Evolutionary conservation across 2,113 vertebrate genomes (phyloP), one percentile per base, ranked within the genome.

Genomic region (Protobothrops flavoviridis): DNA sequence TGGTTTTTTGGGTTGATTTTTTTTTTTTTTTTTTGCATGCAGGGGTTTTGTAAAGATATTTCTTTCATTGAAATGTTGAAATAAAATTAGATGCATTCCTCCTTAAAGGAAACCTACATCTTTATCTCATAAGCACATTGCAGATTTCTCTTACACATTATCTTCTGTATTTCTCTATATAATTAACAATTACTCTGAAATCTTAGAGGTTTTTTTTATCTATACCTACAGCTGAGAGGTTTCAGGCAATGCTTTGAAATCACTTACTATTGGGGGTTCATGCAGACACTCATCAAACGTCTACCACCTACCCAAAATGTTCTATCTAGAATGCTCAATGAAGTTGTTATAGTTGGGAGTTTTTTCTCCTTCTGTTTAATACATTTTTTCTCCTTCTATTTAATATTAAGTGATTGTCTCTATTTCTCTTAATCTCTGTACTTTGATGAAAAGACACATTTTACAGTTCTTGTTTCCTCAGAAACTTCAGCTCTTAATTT

Each of bases 161-260:
- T 89, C 1, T 29, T 26, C 74, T 85, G 20, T 20, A 55, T 5
- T 81, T 81, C 20, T 45, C 50, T 10, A 5, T 85, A 91, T 85
- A 91, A 93, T 55, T 88, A 85, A n/a, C 56, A 59, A 9, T 95
- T 94, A 81, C 43, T 81, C 87, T 50, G 11, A 88, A 85, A 93
- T 86, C 90, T 94, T 64, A 61, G 4, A 29, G 23, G 29, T n/a
- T 48, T 61, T 61, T 52, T n/a, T 91, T 10, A 52, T 52, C 1
- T 6, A 39, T 57, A 7, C 48, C 33, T 26, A 1, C 20, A 90
- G 39, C 6, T 59, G 59, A 17, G 15, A 53, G 12, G 1, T 24
- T 94, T 91, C 0, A 0, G 26, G 12, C 52, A 2, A 21, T 9
- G 0, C 43, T 85, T 11, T 26, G 17, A 69, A 90, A 48, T 91